Evolutionary conservation across 2,113 vertebrate genomes (phyloP), one percentile per base, ranked within the genome.

Genomic region (Calyptommatus sinebrachiatus): DNA sequence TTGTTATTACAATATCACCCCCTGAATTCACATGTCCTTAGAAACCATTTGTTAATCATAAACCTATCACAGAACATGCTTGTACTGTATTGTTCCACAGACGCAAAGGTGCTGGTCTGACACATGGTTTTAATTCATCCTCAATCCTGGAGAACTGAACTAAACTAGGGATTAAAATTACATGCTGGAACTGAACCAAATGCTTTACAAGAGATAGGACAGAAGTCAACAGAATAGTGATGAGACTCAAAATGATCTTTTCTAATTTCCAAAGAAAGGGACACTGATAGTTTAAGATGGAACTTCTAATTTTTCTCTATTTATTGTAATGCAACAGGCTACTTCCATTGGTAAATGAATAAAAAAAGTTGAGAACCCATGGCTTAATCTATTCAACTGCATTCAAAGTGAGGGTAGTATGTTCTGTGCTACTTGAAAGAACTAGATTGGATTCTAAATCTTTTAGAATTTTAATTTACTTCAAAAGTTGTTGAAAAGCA

Each of bases 221-320:
- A 53, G 50, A 53, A 14, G 50, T 31, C 24, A 71, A 26, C 24
- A 22, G 10, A n/a, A 24, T 7, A 21, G 8, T 9, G 2, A 26
- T 28, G 20, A 20, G 57, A 22, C 41, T 5, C 31, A 79, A 71
- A 62, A 18, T 48, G 26, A 20, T 9, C 41, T 20, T n/a, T n/a
- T n/a, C n/a, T n/a, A n/a, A n/a, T 71, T 21, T 35, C 53, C 68
- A 6, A 60, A n/a, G 20, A n/a, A 4, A 22, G 1, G 22, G 35
- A 4, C 29, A 14, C 21, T 28, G 18, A 10, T 70, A 20, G 71
- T 78, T 71, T 71, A 29, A 78, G 71, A 70, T 22, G 7, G 1
- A 24, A 4, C 84, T 84, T 46, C 65, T 81, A 77, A 70, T 78
- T 79, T 87, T 82, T 79, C 11, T 60, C 22, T 16, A 14, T 60